Evolutionary conservation across 2,888 invertebrate genomes (phyloP), one percentile per base, ranked within the genome.

Genomic region (Fragum sueziense): DNA sequence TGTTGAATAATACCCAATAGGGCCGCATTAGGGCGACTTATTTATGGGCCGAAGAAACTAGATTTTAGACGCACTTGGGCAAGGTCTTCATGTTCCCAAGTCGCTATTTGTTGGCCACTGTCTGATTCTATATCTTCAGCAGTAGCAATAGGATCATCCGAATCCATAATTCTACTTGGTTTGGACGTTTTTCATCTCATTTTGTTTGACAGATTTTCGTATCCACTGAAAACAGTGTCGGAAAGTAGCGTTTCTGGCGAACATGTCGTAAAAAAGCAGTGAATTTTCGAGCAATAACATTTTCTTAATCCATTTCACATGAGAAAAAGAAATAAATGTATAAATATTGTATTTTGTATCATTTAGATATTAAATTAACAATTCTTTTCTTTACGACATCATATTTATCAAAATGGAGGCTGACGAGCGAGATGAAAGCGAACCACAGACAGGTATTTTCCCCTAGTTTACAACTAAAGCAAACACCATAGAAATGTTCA

Each of bases 71-170:
- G 27, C 47, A 90, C 91, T 86, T 89, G 88, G 25, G 91, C 91
- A 47, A 91, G 81, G 69, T 89, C 88, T 79, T 91, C 88, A 80
- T 89, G 89, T 72, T 90, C 90, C 91, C 91, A 91, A 31, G 87
- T 85, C 11, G 89, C 89, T 69, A 74, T 69, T 34, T 80, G 68
- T 11, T 70, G 68, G 37, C 80, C 84, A 51, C 52, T 34, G 25
- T 70, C 72, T 34, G 74, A 57, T 61, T 88, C 86, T 34, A 80
- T 80, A 37, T 85, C 85, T 41, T 84, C 84, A 47, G 74, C 84
- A n/a, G 81, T 77, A n/a, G 81, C 84, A 27, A 84, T 81, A 33
- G 73, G 78, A 61, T 79, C 79, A 31, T 76, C 70, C 1, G 37
- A 22, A 0, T 65, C 65, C 65, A 65, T 65, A 4, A 20, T 14